Evolutionary conservation across 2,113 vertebrate species (phyloP), one percentile per base, ranked within the genome.

Genomic region (Eulemur macaco): DNA sequence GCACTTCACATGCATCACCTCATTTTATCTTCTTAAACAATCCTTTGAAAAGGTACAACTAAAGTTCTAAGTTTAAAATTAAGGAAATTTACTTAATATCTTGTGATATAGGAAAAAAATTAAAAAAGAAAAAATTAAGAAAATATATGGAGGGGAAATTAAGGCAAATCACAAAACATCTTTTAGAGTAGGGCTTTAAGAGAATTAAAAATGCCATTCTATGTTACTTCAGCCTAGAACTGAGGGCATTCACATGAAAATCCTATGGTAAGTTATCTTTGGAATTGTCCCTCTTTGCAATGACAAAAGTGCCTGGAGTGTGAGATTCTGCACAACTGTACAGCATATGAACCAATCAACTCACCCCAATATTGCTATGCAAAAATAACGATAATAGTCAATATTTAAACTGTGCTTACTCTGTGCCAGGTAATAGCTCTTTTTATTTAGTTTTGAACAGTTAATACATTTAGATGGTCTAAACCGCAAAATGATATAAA

Each of bases 61-160:
- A 12, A 74, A 89, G 94, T 92, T 82, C 69, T 60, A 89, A 92
- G 80, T 77, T 89, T 86, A 64, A 94, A 92, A 86, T 71, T 37
- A 58, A 73, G 21, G 11, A 92, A 78, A n/a, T 71, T 63, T 29
- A 29, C 60, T 63, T 63, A 20, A 21, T 56, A 63, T 29, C 60
- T 29, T 63, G 60, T 63, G 60, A 29, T 29, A 63, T 29, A 63
- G 60, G 27, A 63, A 27, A 63, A 63, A 12, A 63, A 27, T 63
- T 29, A 63, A 29, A 56, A 56, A 63, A 60, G 25, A 25, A 63
- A 60, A 94, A 89, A 86, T 64, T 42, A 58, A 73, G 21, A 14
- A 92, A 88, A 31, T 71, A 50, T 27, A 20, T n/a, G 11, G 25
- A 87, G 37, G 6, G 29, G 21, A 91, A 71, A 52, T 86, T 15